Percentiles rank a stretch among this genome's conserved stretches.
Conservation (phyloP, 2,888 invertebrate genomes). For the Therioaphis trifolii region DNA sequence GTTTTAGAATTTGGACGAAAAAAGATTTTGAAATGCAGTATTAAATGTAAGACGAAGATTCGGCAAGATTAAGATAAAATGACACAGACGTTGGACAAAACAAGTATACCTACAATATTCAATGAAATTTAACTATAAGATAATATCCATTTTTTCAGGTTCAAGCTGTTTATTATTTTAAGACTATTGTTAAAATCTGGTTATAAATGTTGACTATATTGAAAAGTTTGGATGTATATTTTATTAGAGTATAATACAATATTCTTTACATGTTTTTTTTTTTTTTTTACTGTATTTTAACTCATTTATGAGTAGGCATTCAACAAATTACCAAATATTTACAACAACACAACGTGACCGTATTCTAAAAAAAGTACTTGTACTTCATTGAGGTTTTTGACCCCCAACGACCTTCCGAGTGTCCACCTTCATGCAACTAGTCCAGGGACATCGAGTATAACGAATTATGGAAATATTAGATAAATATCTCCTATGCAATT, state of each 20-base stretch:
- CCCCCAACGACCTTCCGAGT: constrained; percentile 54
- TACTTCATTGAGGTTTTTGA: constrained; percentile 57
- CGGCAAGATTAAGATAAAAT: constrained; percentile 53
- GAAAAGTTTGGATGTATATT: background rate
- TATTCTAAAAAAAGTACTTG: constrained; percentile 44
- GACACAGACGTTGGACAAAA: constrained; percentile 56
- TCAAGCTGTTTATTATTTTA: background rate
- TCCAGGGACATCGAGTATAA: constrained; percentile 60
- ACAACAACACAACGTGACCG: constrained; percentile 35
- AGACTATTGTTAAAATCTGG: background rate
- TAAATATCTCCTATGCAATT: constrained; percentile 40
- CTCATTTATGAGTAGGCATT: background rate
- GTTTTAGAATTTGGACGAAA: constrained; percentile 56
- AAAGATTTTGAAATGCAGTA: constrained; percentile 40
- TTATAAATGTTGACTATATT: background rate
- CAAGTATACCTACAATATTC: constrained; percentile 53
- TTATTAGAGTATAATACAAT: too few relatives aligned
- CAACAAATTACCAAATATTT: constrained; percentile 18
- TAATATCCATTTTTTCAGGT: constrained; percentile 50
- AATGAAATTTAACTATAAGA: constrained; percentile 24
- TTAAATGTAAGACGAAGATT: constrained; percentile 43
- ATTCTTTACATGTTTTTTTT: too few relatives aligned
- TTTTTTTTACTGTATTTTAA: too few relatives aligned
- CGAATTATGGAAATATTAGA: constrained; percentile 57
- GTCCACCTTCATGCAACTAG: constrained; percentile 62